phyloP scores from a whole-genome alignment of 2,113 vertebrate species.

The Myotis davidii region DNA sequence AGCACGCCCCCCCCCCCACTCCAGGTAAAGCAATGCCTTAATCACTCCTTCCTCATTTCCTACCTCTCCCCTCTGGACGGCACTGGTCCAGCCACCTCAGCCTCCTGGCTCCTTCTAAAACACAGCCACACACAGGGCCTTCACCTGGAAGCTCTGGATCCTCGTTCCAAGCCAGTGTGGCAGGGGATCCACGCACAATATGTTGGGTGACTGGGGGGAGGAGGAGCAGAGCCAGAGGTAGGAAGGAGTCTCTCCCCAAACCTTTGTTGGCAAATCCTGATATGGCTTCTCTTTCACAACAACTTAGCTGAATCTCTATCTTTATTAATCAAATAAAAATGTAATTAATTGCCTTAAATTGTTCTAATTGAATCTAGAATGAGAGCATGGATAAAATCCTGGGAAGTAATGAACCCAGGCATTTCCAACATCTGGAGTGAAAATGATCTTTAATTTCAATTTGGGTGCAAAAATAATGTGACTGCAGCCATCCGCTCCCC shows the following conservation, averaged over 20 bases:
- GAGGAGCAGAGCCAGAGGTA: not conserved
- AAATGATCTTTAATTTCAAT: constrained; percentile 80
- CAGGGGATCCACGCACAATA: too few relatives aligned
- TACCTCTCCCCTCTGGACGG: rapidly evolving
- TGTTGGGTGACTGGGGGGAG: not conserved
- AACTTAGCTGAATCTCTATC: constrained; percentile 78
- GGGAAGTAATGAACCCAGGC: constrained; percentile 77
- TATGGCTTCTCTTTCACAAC: constrained; percentile 47
- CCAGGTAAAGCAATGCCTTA: not conserved
- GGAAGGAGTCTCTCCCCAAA: not conserved
- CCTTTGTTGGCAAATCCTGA: not conserved
- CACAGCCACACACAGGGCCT: not conserved
- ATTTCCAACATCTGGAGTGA: constrained; percentile 76
- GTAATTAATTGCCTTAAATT: constrained; percentile 84
- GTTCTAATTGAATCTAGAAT: constrained; percentile 82
- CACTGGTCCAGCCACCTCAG: not conserved
- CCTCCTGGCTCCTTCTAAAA: not conserved
- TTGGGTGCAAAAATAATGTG: constrained; percentile 66
- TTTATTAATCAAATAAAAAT: constrained; percentile 86
- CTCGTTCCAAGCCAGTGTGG: not conserved
- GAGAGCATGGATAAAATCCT: constrained; percentile 76
- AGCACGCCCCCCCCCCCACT: not conserved
- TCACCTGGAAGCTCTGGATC: not conserved
- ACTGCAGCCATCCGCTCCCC: constrained; percentile 36
- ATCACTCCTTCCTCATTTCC: too few relatives aligned